Evolutionary conservation across 2,888 invertebrate genomes (phyloP).

Genomic region (Kuschelorhynchus macadamiae): DNA sequence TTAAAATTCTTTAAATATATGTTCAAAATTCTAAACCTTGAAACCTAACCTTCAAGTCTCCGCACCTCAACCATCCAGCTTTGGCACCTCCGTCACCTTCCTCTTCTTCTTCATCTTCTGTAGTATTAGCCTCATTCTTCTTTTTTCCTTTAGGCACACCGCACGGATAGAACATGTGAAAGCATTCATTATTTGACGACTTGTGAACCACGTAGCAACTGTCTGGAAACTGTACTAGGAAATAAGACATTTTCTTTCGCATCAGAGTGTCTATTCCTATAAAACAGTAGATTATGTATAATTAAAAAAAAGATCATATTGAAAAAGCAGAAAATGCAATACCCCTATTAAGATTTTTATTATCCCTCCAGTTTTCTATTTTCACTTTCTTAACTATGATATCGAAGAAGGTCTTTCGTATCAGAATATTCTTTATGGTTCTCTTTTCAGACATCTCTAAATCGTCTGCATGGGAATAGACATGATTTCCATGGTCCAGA

Average conservation of each 20-base stretch:
- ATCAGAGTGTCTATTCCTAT: conserved; percentile 63
- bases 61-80: conserved; percentile 45
- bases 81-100: conserved; percentile 61
- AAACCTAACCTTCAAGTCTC: conserved; percentile 32
- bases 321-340: neutral
- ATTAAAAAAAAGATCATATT: neutral
- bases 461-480: conserved; percentile 73
- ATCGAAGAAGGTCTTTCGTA: conserved; percentile 77
- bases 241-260: conserved; percentile 69
- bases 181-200: conserved; percentile 68
- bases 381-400: conserved; percentile 73
- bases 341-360: conserved; percentile 67
- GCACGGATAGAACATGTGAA: conserved; percentile 77
- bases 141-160: conserved; percentile 50
- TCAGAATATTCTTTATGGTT: conserved; percentile 75
- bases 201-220: conserved; percentile 74
- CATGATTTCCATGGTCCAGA: conserved; percentile 74
- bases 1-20: no score
- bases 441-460: conserved; percentile 72
- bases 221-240: conserved; percentile 73
- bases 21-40: no score
- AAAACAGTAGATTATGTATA: neutral
- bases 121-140: conserved; percentile 71
- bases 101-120: conserved; percentile 66
- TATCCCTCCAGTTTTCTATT: conserved; percentile 69